Evolutionary conservation across 2,797 vertebrate genomes (phyloP).

Genomic region (Rhinella marina): DNA sequence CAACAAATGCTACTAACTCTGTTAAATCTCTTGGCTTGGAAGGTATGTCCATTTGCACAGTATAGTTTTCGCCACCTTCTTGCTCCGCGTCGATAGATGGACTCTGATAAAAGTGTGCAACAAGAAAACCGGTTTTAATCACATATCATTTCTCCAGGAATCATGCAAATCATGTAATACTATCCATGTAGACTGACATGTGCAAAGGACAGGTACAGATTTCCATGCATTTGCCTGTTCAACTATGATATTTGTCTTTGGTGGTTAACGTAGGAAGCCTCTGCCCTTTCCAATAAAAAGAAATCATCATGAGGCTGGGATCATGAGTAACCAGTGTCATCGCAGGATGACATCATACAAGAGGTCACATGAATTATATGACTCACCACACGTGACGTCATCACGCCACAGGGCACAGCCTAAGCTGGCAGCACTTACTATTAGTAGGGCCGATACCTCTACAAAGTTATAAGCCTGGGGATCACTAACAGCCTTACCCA

Average conservation of each 20-base stretch:
- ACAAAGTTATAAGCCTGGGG: too few relatives aligned
- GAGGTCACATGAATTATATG: background rate
- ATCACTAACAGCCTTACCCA: too few relatives aligned
- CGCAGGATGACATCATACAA: background rate
- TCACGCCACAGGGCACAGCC: background rate
- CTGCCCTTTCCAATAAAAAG: background rate
- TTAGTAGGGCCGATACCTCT: background rate
- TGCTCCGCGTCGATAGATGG: conserved; percentile 96
- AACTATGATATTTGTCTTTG: background rate
- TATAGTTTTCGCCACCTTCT: conserved; percentile 98
- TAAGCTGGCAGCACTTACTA: background rate
- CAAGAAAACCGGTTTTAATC: background rate
- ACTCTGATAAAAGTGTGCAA: conserved; percentile 77
- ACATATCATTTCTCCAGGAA: background rate
- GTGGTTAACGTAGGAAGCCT: background rate
- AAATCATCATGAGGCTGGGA: background rate
- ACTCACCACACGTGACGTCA: background rate
- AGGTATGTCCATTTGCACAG: conserved; percentile 95
- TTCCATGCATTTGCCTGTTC: background rate
- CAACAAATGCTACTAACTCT: conserved; percentile 77
- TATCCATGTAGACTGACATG: background rate
- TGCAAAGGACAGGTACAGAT: background rate
- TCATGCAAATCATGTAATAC: background rate
- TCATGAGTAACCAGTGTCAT: background rate
- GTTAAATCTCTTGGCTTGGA: conserved; percentile 98